Evolutionary conservation across 2,888 invertebrate species (phyloP).

Genomic region (Erebia palarica): DNA sequence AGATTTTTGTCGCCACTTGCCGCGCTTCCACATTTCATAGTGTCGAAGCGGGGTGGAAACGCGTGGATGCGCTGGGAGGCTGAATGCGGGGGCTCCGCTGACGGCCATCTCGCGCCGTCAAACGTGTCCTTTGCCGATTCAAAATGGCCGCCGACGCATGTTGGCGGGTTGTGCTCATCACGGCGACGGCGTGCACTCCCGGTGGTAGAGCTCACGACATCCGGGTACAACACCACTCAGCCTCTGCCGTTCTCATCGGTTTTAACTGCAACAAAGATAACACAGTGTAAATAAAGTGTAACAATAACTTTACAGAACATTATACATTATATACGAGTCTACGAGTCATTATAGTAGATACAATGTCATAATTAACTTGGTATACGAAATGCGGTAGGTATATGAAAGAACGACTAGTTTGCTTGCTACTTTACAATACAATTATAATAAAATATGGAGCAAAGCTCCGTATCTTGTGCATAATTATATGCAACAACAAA

Average conservation of each 20-base stretch:
- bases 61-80: conserved; percentile 65
- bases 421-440: conserved; percentile 7
- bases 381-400: conserved; percentile 5
- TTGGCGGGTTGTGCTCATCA: conserved; percentile 81
- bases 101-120: conserved; percentile 79
- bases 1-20: conserved; percentile 88
- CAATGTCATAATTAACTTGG: not conserved
- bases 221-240: conserved; percentile 57
- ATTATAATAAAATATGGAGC: conserved; percentile 17
- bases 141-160: conserved; percentile 80
- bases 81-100: conserved; percentile 62
- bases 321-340: too few relatives aligned
- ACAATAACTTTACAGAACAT: not conserved
- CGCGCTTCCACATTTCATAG: conserved; percentile 90
- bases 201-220: conserved; percentile 74
- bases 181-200: conserved; percentile 74
- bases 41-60: conserved; percentile 61
- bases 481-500: too few relatives aligned
- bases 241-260: conserved; percentile 61
- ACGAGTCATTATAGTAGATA: too few relatives aligned
- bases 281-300: not conserved
- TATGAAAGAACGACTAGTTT: conserved; percentile 19
- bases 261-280: conserved; percentile 62
- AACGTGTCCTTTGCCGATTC: conserved; percentile 75
- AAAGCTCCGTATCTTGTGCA: not conserved